These are phyloP conservation scores for Mormoops blainvillei DNA, from an alignment of 2,113 vertebrate species.

Conservation along the genomic window DNA sequence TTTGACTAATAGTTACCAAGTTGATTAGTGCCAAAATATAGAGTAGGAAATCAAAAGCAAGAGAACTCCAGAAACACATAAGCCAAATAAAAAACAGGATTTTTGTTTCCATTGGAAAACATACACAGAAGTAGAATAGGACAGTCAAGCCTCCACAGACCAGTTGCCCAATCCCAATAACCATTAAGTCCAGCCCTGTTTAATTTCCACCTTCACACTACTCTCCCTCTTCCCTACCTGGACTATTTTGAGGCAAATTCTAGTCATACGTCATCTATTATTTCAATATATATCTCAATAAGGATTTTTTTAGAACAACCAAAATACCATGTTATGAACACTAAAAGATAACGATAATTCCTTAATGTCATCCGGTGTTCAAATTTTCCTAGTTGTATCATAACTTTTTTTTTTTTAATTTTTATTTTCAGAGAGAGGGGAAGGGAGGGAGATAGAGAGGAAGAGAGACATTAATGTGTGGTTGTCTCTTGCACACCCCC, in stretches of 20 bases:
- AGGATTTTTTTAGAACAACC: not conserved
- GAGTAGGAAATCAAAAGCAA: not conserved
- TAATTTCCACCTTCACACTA: not conserved
- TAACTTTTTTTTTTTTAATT: no score
- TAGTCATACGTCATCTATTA: not conserved
- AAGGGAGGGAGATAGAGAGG: no score
- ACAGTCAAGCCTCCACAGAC: not conserved
- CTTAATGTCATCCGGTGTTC: not conserved
- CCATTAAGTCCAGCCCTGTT: not conserved
- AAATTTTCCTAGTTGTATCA: not conserved
- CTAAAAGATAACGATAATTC: not conserved
- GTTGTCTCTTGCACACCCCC: no score
- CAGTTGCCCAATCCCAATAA: not conserved
- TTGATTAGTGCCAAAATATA: not conserved
- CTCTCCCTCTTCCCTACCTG: not conserved
- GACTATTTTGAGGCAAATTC: not conserved
- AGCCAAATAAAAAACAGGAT: not conserved
- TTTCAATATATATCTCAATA: not conserved
- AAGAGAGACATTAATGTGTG: no score
- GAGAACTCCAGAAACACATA: not conserved
- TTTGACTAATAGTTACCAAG: not conserved
- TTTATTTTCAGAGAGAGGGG: no score
- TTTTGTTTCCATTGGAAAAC: not conserved
- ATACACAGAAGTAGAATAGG: not conserved
- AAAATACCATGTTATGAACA: not conserved